These are phyloP conservation scores for Masnerella sp. DNA, from an alignment of 2,888 invertebrate species.

Conservation along the genomic window DNA sequence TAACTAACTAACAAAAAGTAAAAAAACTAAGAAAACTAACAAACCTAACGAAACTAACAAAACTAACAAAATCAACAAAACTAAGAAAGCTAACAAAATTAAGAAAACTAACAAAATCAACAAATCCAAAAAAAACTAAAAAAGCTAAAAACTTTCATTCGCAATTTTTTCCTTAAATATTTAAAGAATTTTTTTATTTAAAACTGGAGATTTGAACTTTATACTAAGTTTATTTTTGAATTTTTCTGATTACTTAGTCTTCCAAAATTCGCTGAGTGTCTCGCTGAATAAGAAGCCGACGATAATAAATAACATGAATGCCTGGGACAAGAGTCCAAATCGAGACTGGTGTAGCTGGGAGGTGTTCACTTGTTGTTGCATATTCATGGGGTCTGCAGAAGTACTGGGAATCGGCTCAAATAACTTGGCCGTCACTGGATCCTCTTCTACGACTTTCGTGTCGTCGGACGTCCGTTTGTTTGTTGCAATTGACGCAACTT, in stretches of 20 bases:
- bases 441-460: constrained; percentile 77
- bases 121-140: too few relatives aligned
- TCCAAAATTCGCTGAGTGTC: constrained; percentile 95
- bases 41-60: too few relatives aligned
- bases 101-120: too few relatives aligned
- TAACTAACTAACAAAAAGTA: too few relatives aligned
- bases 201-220: too few relatives aligned
- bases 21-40: too few relatives aligned
- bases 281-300: constrained; percentile 94
- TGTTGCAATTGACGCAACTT: constrained; percentile 81
- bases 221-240: too few relatives aligned
- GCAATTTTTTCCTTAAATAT: too few relatives aligned
- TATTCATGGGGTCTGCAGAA: constrained; percentile 71
- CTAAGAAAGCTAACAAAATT: too few relatives aligned
- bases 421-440: constrained; percentile 76
- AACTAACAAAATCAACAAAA: too few relatives aligned
- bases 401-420: constrained; percentile 72
- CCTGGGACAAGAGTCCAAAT: constrained; percentile 92
- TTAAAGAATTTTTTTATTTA: too few relatives aligned
- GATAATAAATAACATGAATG: constrained; percentile 92
- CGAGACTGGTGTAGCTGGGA: constrained; percentile 95
- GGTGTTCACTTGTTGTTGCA: constrained; percentile 82
- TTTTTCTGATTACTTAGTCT: constrained; percentile 87
- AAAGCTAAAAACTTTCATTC: too few relatives aligned
- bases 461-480: constrained; percentile 74